Evolutionary conservation across 2,113 vertebrate genomes (phyloP).

Genomic region (Brienomyrus longianalis): DNA sequence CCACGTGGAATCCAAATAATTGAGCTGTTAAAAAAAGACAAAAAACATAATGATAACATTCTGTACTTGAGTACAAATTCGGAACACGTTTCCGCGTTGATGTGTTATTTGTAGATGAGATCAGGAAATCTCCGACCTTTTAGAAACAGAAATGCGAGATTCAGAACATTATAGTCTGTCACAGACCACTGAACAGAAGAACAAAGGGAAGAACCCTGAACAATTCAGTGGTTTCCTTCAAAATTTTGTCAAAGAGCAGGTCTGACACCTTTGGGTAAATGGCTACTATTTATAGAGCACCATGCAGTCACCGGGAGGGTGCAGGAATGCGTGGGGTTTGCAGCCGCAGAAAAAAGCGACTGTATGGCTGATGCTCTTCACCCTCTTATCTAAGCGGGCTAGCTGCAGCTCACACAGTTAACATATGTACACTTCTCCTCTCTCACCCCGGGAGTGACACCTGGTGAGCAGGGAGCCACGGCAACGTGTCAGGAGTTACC

Average conservation of each 20-base stretch:
- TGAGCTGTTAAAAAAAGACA: not conserved
- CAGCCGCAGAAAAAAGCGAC: not conserved
- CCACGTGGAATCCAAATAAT: not conserved
- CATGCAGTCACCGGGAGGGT: not conserved
- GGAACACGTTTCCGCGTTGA: not conserved
- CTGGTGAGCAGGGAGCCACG: not conserved
- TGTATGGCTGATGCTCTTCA: not conserved
- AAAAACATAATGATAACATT: not conserved
- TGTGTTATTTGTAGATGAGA: not conserved
- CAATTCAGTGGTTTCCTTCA: not conserved
- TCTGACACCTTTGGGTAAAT: not conserved
- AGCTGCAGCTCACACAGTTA: not conserved
- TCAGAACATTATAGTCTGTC: not conserved
- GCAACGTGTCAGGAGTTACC: not conserved
- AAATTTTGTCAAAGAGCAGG: not conserved
- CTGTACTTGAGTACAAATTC: not conserved
- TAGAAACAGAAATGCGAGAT: not conserved
- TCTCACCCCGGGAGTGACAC: not conserved
- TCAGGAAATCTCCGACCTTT: not conserved
- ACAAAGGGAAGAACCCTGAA: not conserved
- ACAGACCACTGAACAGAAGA: not conserved
- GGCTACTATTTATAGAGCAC: not conserved
- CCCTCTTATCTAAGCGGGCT: not conserved
- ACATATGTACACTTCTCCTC: not conserved
- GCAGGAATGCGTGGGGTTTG: not conserved